Percentiles rank a stretch among this genome's conserved stretches.
Conservation (phyloP, 2,113 vertebrate genomes). For the Hiodon alosoides region DNA sequence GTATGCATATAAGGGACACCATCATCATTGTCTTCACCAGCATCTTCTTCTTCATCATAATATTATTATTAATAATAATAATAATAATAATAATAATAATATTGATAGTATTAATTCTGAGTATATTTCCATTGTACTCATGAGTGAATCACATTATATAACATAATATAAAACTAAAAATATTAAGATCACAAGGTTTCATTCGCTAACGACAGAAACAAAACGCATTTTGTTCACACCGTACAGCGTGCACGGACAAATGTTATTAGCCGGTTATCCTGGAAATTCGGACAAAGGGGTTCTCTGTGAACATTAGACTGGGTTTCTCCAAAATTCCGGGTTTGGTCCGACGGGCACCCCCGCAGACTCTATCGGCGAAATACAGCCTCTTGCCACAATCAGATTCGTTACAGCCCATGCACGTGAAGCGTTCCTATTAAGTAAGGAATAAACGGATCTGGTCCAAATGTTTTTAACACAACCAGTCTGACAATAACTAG, state of each 20-base stretch:
- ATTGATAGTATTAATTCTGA: not conserved
- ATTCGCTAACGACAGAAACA: constrained; percentile 17
- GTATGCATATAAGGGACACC: no score
- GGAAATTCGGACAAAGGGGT: constrained; percentile 41
- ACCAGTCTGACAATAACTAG: no score
- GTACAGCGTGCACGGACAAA: constrained; percentile 30
- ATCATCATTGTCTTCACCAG: not conserved
- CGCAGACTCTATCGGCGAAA: not conserved
- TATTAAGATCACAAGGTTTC: not conserved
- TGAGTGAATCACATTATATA: constrained; percentile 5
- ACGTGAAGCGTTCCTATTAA: not conserved
- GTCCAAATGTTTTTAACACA: not conserved
- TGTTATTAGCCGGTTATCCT: constrained; percentile 33
- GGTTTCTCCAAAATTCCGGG: constrained; percentile 2
- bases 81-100: not conserved
- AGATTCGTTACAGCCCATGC: constrained; percentile 3
- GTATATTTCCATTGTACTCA: not conserved
- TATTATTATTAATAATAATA: not conserved
- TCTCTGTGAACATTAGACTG: not conserved
- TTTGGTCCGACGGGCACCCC: not conserved
- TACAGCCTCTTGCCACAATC: not conserved
- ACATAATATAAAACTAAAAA: not conserved
- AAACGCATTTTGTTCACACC: constrained; percentile 20
- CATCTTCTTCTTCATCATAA: not conserved
- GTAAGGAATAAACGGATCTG: not conserved